These are phyloP conservation scores for Saccostrea cuccullata DNA, from an alignment of 1,140 invertebrate species.

Conservation along the genomic window DNA sequence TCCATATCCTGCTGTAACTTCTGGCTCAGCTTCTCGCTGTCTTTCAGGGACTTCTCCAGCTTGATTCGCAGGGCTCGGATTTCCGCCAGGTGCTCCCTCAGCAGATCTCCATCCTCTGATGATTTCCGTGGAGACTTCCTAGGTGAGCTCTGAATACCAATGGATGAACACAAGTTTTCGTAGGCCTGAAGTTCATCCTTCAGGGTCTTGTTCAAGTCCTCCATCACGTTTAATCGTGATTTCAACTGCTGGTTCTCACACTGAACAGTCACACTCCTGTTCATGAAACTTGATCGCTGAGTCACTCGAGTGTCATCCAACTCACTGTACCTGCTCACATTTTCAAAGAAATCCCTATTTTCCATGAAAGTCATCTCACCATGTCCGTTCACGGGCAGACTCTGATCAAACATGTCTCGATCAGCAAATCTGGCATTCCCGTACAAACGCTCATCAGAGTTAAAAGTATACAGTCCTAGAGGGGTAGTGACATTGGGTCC, in stretches of 20 bases:
- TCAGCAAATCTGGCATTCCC: conserved; percentile 43
- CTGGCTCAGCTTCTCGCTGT: conserved; percentile 74
- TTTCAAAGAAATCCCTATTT: conserved; percentile 17
- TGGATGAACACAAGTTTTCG: conserved; percentile 64
- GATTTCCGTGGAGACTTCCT: conserved; percentile 51
- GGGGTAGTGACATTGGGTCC: background rate
- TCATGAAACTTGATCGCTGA: conserved; percentile 24
- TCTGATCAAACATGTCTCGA: conserved; percentile 39
- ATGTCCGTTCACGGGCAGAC: background rate
- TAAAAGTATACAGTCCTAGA: conserved; percentile 17
- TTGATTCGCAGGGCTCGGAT: conserved; percentile 73
- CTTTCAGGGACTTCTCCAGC: conserved; percentile 74
- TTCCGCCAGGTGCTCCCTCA: conserved; percentile 76
- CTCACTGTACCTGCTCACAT: conserved; percentile 17
- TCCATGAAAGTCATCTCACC: background rate
- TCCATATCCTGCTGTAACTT: conserved; percentile 60
- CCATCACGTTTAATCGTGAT: conserved; percentile 63
- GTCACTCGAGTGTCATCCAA: conserved; percentile 20
- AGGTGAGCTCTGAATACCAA: conserved; percentile 64
- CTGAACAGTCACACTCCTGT: conserved; percentile 25
- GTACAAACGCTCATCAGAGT: conserved; percentile 45
- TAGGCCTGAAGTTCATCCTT: conserved; percentile 75
- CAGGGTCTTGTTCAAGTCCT: conserved; percentile 78
- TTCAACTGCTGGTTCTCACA: conserved; percentile 38
- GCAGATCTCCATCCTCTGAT: conserved; percentile 56